phyloP scores from a whole-genome alignment of 2,797 vertebrate genomes.

The Neoniphon sammara region DNA sequence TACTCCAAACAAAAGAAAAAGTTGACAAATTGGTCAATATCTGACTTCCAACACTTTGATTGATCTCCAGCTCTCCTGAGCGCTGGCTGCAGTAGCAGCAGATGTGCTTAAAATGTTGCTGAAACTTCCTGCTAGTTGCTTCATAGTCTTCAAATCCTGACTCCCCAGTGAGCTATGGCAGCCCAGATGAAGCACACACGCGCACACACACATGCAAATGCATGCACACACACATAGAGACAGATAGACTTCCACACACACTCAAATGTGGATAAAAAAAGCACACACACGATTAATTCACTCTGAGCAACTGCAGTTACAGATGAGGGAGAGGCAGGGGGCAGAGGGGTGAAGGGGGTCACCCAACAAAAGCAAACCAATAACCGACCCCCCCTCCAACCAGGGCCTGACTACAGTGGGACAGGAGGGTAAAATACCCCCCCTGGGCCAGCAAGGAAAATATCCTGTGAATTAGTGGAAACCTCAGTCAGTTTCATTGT shows the following conservation, averaged over 20 bases:
- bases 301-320: not conserved
- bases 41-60: conserved; percentile 13
- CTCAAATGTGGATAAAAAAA: not conserved
- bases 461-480: conserved; percentile 78
- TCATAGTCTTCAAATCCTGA: conserved; percentile 37
- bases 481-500: conserved; percentile 78
- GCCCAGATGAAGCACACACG: conserved; percentile 45
- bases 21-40: not conserved
- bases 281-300: not conserved
- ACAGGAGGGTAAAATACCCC: conserved; percentile 1
- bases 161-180: conserved; percentile 41
- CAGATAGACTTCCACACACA: not conserved
- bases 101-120: conserved; percentile 46
- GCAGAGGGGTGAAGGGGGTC: conserved; percentile 8
- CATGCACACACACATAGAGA: not conserved
- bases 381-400: conserved; percentile 32
- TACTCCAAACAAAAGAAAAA: not conserved
- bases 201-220: conserved; percentile 21
- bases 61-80: conserved; percentile 34
- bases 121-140: conserved; percentile 51
- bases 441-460: conserved; percentile 56
- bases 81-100: conserved; percentile 36
- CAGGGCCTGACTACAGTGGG: conserved; percentile 25
- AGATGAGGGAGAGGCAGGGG: too few species aligned
- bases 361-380: conserved; percentile 56